Evolutionary conservation across 2,888 invertebrate genomes (phyloP), one percentile per base, ranked within the genome.

Genomic region (Xanthia togata): DNA sequence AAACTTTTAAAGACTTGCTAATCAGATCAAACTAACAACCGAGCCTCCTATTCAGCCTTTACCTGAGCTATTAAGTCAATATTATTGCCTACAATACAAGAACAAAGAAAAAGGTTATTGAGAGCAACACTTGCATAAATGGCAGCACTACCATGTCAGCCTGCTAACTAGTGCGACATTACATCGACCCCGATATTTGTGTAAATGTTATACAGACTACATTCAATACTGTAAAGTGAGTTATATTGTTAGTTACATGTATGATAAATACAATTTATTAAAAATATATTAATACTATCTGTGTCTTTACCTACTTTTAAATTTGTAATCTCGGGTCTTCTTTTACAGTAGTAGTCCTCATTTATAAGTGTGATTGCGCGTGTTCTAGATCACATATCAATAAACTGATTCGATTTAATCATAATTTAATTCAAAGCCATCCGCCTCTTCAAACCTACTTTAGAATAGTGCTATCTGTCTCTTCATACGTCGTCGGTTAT

Each of bases 121-220:
- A 63, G 75, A 70, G 63, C 78, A 73, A 75, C 84, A 78, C 84
- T 79, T 84, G 84, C 84, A 82, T 82, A 84, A 85, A 84, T 81
- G 78, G 79, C 79, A 72, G 63, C 55, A 70, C 71, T 74, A 77
- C 68, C 78, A 78, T 76, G 83, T 82, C 82, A 84, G 82, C 79
- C 77, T 35, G 70, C 53, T 75, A 79, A 78, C 76, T 69, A 78
- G 76, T 77, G 70, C 80, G 83, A 80, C 80, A 77, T 79, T 81
- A 81, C 73, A 77, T 76, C 79, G 85, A 85, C 85, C 86, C 73
- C 84, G 65, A 76, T 87, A 74, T 81, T 77, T 73, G 74, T 76
- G 65, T 78, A 78, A 84, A 75, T 83, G 79, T 85, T 76, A 82
- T 59, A 73, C 78, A 41, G 64, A 70, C 78, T 76, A 67, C 73